Conservation (phyloP, 2,888 invertebrate species). For the Crocallis elinguaria region DNA sequence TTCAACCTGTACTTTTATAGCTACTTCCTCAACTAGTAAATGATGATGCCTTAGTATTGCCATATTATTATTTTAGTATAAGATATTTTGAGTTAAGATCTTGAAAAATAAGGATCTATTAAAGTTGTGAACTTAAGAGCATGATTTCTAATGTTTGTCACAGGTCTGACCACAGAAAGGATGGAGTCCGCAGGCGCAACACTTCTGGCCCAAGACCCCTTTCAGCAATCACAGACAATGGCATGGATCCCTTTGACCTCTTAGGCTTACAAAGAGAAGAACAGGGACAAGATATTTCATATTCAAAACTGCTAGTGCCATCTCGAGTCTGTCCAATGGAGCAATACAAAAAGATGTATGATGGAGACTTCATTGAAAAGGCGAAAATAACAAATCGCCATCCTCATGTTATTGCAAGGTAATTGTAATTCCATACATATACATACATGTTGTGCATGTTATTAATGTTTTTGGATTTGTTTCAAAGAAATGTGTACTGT, state of each 20-base stretch:
- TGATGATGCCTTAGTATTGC: too few relatives aligned
- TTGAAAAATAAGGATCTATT: too few relatives aligned
- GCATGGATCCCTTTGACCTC: slow-evolving; percentile 93
- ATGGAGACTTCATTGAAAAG: slow-evolving; percentile 75
- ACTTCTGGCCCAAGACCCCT: slow-evolving; percentile 92
- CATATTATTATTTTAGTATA: too few relatives aligned
- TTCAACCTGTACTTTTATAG: too few relatives aligned
- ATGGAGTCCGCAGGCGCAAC: slow-evolving; percentile 90
- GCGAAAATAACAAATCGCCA: slow-evolving; percentile 68
- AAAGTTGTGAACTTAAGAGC: neutral
- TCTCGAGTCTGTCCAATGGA: slow-evolving; percentile 83
- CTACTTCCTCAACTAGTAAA: too few relatives aligned
- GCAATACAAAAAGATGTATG: slow-evolving; percentile 78
- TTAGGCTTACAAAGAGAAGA: slow-evolving; percentile 92
- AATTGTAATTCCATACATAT: slow-evolving; percentile 35
- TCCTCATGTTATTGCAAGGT: slow-evolving; percentile 86
- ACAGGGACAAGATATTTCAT: slow-evolving; percentile 96
- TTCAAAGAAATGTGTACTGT: slow-evolving; percentile 14
- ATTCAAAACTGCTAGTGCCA: slow-evolving; percentile 92
- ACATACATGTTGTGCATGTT: slow-evolving; percentile 12
- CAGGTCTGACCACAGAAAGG: slow-evolving; percentile 87
- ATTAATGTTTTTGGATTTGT: slow-evolving; percentile 8
- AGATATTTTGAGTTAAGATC: too few relatives aligned
- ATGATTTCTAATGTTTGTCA: neutral
- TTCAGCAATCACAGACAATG: slow-evolving; percentile 93